Evolutionary conservation across 2,888 invertebrate genomes (phyloP).

Genomic region (Lottia scabra): DNA sequence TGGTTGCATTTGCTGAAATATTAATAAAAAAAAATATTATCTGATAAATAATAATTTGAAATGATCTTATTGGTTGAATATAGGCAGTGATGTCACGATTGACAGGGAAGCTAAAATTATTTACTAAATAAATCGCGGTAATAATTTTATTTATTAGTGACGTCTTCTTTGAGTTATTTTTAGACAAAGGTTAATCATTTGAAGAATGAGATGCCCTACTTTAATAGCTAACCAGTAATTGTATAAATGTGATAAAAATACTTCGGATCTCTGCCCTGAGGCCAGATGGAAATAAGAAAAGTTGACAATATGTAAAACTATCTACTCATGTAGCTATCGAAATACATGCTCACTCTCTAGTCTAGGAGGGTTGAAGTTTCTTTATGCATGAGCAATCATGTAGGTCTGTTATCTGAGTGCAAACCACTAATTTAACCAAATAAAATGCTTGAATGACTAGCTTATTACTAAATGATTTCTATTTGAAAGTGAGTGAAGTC

Average conservation of each 20-base stretch:
- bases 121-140: too few relatives aligned
- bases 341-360: too few relatives aligned
- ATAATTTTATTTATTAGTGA: too few relatives aligned
- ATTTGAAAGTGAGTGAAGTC: too few relatives aligned
- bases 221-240: not conserved
- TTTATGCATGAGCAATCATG: not conserved
- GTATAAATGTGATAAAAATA: conserved; percentile 5
- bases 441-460: not conserved
- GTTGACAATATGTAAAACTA: too few relatives aligned
- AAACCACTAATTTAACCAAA: not conserved
- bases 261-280: too few relatives aligned
- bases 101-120: not conserved
- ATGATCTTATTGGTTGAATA: not conserved
- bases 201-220: not conserved
- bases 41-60: conserved; percentile 7
- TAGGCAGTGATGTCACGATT: not conserved
- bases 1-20: conserved; percentile 51
- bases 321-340: too few relatives aligned
- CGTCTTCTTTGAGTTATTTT: too few relatives aligned
- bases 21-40: not conserved
- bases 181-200: not conserved
- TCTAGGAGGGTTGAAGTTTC: too few relatives aligned
- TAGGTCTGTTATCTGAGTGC: not conserved
- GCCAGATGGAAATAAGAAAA: too few relatives aligned
- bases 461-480: not conserved